Base-by-base conservation (phyloP, 2,113 vertebrate species). In the Lycocorax pyrrhopterus region DNA sequence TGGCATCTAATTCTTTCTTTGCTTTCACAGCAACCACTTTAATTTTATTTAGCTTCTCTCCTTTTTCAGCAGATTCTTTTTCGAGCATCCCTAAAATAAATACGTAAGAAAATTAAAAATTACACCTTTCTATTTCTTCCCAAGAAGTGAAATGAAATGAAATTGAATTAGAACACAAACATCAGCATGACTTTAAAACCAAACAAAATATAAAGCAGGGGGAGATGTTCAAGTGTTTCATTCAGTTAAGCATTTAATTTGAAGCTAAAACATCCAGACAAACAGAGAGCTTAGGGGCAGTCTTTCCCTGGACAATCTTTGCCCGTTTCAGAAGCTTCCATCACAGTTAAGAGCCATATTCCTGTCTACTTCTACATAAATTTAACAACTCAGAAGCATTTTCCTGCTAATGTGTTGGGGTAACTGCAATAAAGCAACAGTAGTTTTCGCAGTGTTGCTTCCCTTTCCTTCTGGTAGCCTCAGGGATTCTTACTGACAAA, bases 21-120 rank as follows among this genome's bases (percentile, higher is more conserved):
- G 99, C 99, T 97, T 99, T 99, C 84, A 99, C 98, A 59, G 99
- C 99, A 56, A 99, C 99, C 32, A 99, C 97, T 97, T 99, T 99
- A 74, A 99, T 98, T 97, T 99, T 99, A 96, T 98, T 99, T 95
- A 99, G 98, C 96, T 98, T 99, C 68, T 99, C 99, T 8, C 99
- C 98, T 90, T 98, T 99, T 47, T 98, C 98, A 81, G 98, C 98
- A 94, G 95, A 96, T 87, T 98, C 97, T 93, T 97, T 98, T 93
- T 98, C 97, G 9, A 98, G 94, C 52, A 83, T 97, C 76, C 35
- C 98, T 98, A 95, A 94, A 97, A 94, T 12, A 95, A 86, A 91
- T 22, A 96, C 72, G 11, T 16, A 89, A 47, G 10, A 80, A 87
- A 77, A 43, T 52, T 62, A 63, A 69, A 78, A 68, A 27, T 53